Conservation (phyloP, 2,888 invertebrate genomes). For the Buathra laborator region DNA sequence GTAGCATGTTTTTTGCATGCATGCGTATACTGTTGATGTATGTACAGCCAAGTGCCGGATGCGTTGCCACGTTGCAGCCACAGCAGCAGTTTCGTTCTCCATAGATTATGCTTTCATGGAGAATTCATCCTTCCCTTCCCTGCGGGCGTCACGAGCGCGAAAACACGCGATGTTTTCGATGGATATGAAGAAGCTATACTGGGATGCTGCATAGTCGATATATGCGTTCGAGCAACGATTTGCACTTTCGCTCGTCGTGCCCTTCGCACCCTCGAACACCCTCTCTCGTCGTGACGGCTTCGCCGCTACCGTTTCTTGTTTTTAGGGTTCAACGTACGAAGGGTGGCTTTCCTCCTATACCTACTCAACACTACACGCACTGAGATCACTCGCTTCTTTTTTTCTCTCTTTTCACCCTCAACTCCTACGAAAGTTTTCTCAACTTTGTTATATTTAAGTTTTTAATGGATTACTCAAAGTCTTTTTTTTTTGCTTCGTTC, state of each 20-base stretch:
- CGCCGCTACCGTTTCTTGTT: constrained; percentile 37
- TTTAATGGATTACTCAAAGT: not conserved
- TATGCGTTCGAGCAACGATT: constrained; percentile 48
- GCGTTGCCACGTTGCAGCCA: constrained; percentile 4
- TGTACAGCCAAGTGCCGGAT: constrained; percentile 46
- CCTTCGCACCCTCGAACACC: constrained; percentile 36
- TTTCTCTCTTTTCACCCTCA: constrained; percentile 13
- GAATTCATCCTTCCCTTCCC: constrained; percentile 34
- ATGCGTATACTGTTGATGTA: not conserved
- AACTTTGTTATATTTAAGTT: constrained; percentile 9
- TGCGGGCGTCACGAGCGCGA: constrained; percentile 35
- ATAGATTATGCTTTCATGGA: constrained; percentile 43
- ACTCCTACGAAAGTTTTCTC: constrained; percentile 19
- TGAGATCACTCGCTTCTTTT: constrained; percentile 3
- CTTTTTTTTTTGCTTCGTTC: not conserved
- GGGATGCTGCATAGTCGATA: not conserved
- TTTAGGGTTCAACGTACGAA: constrained; percentile 59
- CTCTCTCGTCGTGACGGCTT: constrained; percentile 32
- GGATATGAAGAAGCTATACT: not conserved
- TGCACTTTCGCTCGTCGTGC: constrained; percentile 39
- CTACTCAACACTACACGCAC: not conserved
- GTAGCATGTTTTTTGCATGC: too few relatives aligned
- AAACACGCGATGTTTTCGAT: constrained; percentile 19
- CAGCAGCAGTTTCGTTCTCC: constrained; percentile 31
- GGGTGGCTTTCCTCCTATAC: constrained; percentile 50